Evolutionary conservation across 2,888 invertebrate genomes (phyloP), one percentile per base, ranked within the genome.

Genomic region (Uloborus plumipes): DNA sequence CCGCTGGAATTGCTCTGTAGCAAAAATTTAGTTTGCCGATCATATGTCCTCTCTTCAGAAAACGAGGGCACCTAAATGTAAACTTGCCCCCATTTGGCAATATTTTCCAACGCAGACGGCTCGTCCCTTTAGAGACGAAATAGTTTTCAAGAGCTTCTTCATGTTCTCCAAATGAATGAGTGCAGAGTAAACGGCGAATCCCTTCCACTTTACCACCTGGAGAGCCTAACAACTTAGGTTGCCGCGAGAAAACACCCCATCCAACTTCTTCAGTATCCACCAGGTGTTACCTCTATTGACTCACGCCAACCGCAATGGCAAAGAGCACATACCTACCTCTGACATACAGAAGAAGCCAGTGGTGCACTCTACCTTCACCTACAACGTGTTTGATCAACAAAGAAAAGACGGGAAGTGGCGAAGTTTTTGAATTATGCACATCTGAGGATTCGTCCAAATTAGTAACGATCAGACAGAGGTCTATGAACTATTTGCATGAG

Each of bases 231-330:
- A 74, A 74, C 79, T 73, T 65, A 49, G 71, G 51, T 64, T 51
- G 62, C 71, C 47, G 80, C 69, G 74, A 69, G 80, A 74, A 80
- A 80, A 80, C 80, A 80, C 69, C 67, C 55, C 80, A 67, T 80
- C 74, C 55, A 74, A 74, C 69, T 74, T 74, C 74, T 74, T 74
- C 80, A 80, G 74, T 31, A 58, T 59, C 73, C 74, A 70, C 74
- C 73, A 80, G 80, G 80, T 80, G 80, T 80, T 74, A 74, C 69
- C 69, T 67, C 31, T 80, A 62, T 80, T 80, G 80, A 80, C 80
- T 70, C 50, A 78, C 71, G 78, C 78, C 78, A 78, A 78, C 71
- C 58, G 79, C 73, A 51, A 73, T 79, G 79, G 61, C 79, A 79
- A 73, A 73, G 79, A 67, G 79, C 79, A 73, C 79, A 79, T 79